Percentiles rank a stretch among this genome's conserved stretches.
Evolutionary conservation across 1,140 invertebrate genomes (phyloP).

Genomic region (Helicoverpa zea): DNA sequence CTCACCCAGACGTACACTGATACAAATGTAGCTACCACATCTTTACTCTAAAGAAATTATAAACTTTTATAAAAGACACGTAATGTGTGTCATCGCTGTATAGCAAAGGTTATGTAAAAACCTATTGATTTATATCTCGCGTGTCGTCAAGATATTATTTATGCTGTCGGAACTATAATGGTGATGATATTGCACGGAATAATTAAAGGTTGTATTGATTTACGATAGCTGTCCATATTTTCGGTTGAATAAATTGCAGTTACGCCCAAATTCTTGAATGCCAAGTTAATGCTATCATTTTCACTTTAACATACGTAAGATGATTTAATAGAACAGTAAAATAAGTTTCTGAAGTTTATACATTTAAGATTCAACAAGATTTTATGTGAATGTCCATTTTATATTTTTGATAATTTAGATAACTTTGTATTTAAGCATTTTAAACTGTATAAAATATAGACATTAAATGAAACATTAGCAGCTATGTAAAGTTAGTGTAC

Average conservation of each 20-base stretch:
- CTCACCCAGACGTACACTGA: no score
- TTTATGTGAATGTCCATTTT: no score
- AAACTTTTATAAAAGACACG: not conserved
- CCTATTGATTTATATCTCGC: conserved; percentile 3
- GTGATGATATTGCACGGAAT: not conserved
- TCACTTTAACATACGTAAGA: no score
- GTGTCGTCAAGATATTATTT: conserved; percentile 33
- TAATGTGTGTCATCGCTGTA: conserved; percentile 12
- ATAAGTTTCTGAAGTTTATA: no score
- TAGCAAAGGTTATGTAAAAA: conserved; percentile 22
- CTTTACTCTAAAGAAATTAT: no score
- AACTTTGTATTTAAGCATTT: no score
- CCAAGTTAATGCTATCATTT: no score
- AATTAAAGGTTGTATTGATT: conserved; percentile 21
- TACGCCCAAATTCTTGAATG: no score
- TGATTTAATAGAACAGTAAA: no score
- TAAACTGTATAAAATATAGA: not conserved
- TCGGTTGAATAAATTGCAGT: not conserved
- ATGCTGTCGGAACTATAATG: not conserved
- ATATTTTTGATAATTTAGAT: no score
- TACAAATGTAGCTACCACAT: no score
- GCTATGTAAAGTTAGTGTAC: not conserved
- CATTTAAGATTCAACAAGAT: no score
- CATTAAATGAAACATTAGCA: not conserved
- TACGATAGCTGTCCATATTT: not conserved